Evolutionary conservation across 1,140 invertebrate genomes (phyloP).

Genomic region (Aradophagus sp.): DNA sequence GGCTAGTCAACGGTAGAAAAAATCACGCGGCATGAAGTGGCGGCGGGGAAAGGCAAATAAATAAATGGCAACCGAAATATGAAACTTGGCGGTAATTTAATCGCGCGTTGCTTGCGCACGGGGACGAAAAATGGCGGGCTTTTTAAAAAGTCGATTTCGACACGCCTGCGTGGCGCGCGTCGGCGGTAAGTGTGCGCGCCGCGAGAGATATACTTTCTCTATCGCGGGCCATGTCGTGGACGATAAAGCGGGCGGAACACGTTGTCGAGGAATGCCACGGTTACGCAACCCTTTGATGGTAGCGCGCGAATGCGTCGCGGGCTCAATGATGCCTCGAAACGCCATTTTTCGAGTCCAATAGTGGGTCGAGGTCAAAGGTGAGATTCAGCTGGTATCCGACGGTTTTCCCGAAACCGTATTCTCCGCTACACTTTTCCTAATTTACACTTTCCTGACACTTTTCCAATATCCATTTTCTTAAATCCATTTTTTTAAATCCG

Average conservation of each 20-base stretch:
- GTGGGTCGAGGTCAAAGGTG: slow-evolving; percentile 44
- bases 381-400: no score
- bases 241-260: slow-evolving; percentile 51
- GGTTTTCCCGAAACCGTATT: no score
- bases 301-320: slow-evolving; percentile 42
- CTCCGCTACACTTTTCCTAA: no score
- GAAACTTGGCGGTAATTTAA: slow-evolving; percentile 38
- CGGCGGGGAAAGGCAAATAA: no score
- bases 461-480: no score
- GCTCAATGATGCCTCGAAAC: slow-evolving; percentile 43
- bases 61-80: slow-evolving; percentile 12
- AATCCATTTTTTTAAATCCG: no score
- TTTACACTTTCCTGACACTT: no score
- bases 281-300: slow-evolving; percentile 68
- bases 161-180: slow-evolving; percentile 3
- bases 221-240: slow-evolving; percentile 46
- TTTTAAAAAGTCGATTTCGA: slow-evolving; percentile 37
- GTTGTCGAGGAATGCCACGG: slow-evolving; percentile 58
- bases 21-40: neutral
- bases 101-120: slow-evolving; percentile 5
- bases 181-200: neutral
- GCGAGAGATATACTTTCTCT: slow-evolving; percentile 55
- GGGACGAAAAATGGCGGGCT: slow-evolving; percentile 39
- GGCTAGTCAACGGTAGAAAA: slow-evolving; percentile 2
- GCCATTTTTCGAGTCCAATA: slow-evolving; percentile 44